Base-by-base conservation (phyloP, 2,113 vertebrate species). In the Nothocercus julius region DNA sequence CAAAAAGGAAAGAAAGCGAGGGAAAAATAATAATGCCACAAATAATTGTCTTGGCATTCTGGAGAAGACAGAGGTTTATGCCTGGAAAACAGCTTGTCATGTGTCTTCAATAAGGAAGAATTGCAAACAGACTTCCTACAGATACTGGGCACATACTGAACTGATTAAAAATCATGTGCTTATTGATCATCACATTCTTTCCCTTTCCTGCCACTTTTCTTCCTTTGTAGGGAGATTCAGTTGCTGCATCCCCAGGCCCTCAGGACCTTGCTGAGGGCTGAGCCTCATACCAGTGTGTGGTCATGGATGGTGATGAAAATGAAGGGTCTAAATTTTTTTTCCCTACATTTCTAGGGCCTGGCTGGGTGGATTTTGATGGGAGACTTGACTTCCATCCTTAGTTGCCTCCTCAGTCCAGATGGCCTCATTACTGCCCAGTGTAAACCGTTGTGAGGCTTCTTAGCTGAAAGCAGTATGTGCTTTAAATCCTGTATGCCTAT, bases 51-150 rank as follows among this genome's bases (percentile, higher is more conserved):
- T 58, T 87, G 85, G 85, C 85, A 66, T 95, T 83, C 44, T 62
- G 53, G 63, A 93, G 92, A 86, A 91, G 84, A 69, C 88, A 89
- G 89, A 90, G 66, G 76, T 90, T 79, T 96, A 61, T 82, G 87
- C 64, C 74, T 94, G 75, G 90, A 92, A 97, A 97, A 80, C 45
- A 87, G 88, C 73, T 91, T 96, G 94, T 79, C 81, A 40, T 96
- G 96, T 85, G 86, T 85, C 79, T 93, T 85, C 44, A 92, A 75
- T 40, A 68, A 44, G 13, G 79, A 91, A 42, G 1, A 11, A 89
- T 82, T 92, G 68, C 82, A 95, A 95, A 88, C 91, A 95, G 64
- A 85, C 95, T 95, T 95, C 87, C 91, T 84, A 22, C 82, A 88
- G 93, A 86, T 87, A 72, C 83, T 69, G 86, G 69, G 42, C 70